Base-by-base conservation (phyloP, 2,113 vertebrate genomes). In the Semnornis frantzii region DNA sequence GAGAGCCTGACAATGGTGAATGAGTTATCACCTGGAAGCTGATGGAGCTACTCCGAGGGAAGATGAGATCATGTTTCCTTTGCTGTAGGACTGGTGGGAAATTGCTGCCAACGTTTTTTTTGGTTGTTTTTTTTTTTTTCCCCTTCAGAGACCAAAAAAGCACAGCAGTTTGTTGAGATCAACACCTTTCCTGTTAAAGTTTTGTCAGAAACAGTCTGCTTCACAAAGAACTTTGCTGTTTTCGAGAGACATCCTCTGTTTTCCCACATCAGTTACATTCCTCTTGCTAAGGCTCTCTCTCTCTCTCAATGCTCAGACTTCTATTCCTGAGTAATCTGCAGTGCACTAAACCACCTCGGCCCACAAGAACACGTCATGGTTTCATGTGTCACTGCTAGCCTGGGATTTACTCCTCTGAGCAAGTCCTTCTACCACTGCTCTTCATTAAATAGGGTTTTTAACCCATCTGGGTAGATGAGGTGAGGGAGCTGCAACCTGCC, bases 11-110 rank as follows among this genome's bases (percentile, higher is more conserved):
- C 90, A 90, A 88, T 85, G 58, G 85, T 74, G 93, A 95, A 71
- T 86, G 94, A 94, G 89, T 95, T 94, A 94, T 94, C 93, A 91
- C 84, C 93, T 96, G 95, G 89, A 85, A 75, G 87, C 83, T 65
- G 71, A 92, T 44, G 76, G 95, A 83, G 94, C 85, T 85, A 9
- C 87, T 80, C 68, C 10, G 69, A 34, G 82, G 82, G 72, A 81
- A 85, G 82, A 89, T 94, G 94, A 95, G 93, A 91, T 96, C 94
- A 87, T 58, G 52, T 94, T 96, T 94, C 96, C 94, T 95, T 86
- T 90, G 48, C 90, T 52, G 72, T 11, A 77, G 59, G 85, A 83
- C 27, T 0, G 3, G 60, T 60, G 75, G 85, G 79, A 82, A 92
- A 80, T 52, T 9, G 33, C 57, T 85, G 90, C 90, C 87, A 84